phyloP scores from a whole-genome alignment of 2,888 invertebrate genomes.

The Hyposoter dolosus region DNA sequence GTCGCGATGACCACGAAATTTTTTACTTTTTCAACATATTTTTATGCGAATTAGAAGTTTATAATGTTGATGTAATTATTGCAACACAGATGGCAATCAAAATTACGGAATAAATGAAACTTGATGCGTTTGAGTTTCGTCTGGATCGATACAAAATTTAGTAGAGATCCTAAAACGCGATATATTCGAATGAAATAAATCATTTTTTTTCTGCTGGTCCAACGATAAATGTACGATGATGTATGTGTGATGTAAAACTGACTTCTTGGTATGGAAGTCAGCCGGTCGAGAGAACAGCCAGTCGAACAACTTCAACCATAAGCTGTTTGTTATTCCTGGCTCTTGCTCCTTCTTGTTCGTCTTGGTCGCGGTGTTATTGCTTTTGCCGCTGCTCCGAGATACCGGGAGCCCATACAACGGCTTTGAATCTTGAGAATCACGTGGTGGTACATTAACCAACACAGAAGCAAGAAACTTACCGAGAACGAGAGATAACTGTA shows the following conservation, averaged over 20 bases:
- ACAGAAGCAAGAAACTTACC: conserved; percentile 72
- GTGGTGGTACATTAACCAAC: conserved; percentile 63
- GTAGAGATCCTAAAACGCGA: neutral
- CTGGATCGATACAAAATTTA: neutral
- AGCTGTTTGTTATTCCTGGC: conserved; percentile 61
- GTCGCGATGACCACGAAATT: neutral
- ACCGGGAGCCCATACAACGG: conserved; percentile 54
- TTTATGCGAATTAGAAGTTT: too few relatives aligned
- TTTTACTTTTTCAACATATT: neutral
- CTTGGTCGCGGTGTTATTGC: conserved; percentile 48
- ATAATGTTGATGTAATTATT: neutral
- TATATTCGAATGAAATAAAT: conserved; percentile 24
- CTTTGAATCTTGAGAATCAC: conserved; percentile 58
- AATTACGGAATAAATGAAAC: neutral
- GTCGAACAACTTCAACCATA: conserved; percentile 64
- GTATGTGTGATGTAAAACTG: conserved; percentile 45
- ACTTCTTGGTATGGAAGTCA: conserved; percentile 62
- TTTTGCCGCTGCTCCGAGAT: conserved; percentile 50
- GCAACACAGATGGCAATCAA: neutral
- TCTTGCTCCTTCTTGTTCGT: conserved; percentile 38
- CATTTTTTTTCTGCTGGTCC: neutral
- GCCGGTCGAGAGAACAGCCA: conserved; percentile 58
- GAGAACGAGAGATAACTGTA: conserved; percentile 74
- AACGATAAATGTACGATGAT: conserved; percentile 31
- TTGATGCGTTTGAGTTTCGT: neutral